Evolutionary conservation across 2,888 invertebrate genomes (phyloP).

Genomic region (Galeruca laticollis): DNA sequence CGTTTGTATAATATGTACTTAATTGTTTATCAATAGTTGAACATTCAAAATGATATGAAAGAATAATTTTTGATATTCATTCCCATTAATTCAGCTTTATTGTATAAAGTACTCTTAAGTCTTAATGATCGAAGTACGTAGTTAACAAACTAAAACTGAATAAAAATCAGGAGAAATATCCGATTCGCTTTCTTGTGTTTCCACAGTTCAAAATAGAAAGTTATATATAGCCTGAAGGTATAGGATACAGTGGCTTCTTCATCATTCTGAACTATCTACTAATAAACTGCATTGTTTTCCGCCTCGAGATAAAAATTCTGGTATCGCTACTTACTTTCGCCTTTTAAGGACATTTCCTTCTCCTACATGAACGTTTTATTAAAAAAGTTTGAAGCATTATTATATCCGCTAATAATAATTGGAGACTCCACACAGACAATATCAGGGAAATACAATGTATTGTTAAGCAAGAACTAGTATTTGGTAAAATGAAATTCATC

Average conservation of each 20-base stretch:
- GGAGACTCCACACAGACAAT: background rate
- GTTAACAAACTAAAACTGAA: no score
- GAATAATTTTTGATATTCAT: no score
- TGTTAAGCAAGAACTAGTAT: background rate
- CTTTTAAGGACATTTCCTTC: slow-evolving; percentile 8
- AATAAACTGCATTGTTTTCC: slow-evolving; percentile 1
- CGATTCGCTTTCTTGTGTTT: no score
- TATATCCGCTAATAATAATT: background rate
- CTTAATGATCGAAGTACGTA: no score
- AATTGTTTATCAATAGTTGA: no score
- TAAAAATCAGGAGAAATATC: no score
- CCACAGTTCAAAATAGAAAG: no score
- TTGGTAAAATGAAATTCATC: background rate
- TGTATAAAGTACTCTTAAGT: no score
- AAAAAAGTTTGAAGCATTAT: slow-evolving; percentile 19
- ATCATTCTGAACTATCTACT: background rate
- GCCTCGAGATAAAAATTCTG: background rate
- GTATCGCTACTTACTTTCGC: background rate
- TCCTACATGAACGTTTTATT: slow-evolving; percentile 20
- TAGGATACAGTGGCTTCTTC: background rate
- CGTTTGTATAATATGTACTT: no score
- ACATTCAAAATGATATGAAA: no score
- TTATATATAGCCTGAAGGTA: background rate
- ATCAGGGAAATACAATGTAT: background rate
- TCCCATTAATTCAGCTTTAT: no score